Base-by-base conservation (phyloP, 1,140 invertebrate genomes). In the Holcopasites calliopsidis region DNA sequence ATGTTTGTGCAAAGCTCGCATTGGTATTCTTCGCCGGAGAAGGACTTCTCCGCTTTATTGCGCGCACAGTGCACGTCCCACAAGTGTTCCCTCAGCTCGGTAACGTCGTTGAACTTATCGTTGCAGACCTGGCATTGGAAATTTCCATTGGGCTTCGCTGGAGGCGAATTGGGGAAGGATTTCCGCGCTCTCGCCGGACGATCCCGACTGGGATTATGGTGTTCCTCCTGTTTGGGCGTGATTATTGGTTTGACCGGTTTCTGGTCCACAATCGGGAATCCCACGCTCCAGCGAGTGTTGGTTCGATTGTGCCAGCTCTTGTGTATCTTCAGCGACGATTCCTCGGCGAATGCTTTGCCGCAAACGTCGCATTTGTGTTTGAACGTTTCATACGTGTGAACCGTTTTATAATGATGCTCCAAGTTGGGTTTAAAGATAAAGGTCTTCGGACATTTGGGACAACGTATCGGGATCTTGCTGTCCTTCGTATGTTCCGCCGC, bases 1-100 rank as follows among this genome's bases (percentile, higher is more conserved):
- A 93, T 90, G 52, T 93, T 93, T 3, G 93, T 93, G 71, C 93
- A 94, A 4, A 94, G 89, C 13, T 92, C 92, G 70, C 94, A 94
- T 76, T 93, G 93, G 28, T 92, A 86, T 3, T 93, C 93, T 8
- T 92, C 82, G 0, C 60, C 78, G 0, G 83, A 75, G 42, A 89
- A 90, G 4, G 60, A 80, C 26, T 90, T 91, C 42, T 92, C 90
- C 0, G 79, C 52, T 35, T 92, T 92, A 35, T 83, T 86, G 1
- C 85, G 81, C 0, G 89, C 88, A 28, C 90, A 91, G 44, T 91
- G 91, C 0, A 91, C 87, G 5, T 92, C 90, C 90, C 90, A 91
- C 3, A 92, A 62, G 60, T 91, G 91, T 68, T 88, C 89, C 0
- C 90, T 77, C 5, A 91, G 23, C 13, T 88, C 89, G 0, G 77